Conservation (phyloP, 2,797 vertebrate species). For the Pangasius larnaudii region DNA sequence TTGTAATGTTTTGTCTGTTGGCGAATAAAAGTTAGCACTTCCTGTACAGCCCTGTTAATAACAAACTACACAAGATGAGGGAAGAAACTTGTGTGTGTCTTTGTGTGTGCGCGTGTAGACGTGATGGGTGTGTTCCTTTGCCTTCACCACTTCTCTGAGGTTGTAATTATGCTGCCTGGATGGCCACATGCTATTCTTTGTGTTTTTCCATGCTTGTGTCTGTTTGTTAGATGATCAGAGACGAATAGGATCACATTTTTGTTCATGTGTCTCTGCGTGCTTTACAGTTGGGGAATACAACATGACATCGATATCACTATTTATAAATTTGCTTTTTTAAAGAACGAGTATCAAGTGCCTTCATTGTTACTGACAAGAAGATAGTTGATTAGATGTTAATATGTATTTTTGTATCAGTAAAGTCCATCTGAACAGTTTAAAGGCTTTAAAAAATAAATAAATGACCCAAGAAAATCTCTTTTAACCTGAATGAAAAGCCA, state of each 20-base stretch:
- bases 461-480: not conserved
- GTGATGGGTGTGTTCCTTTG: constrained; percentile 57
- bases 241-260: not conserved
- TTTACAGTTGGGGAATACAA: not conserved
- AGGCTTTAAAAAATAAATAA: not conserved
- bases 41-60: constrained; percentile 32
- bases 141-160: constrained; percentile 49
- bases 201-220: constrained; percentile 45
- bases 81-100: constrained; percentile 10
- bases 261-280: not conserved
- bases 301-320: not conserved
- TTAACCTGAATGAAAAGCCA: not conserved
- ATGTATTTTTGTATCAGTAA: not conserved
- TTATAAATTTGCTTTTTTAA: not conserved
- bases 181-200: constrained; percentile 51
- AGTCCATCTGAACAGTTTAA: not conserved
- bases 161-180: constrained; percentile 61
- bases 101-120: constrained; percentile 29
- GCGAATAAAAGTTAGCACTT: not conserved
- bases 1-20: constrained; percentile 11
- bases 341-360: not conserved
- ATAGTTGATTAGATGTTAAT: not conserved
- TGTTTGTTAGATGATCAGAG: constrained; percentile 47
- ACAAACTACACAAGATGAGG: constrained; percentile 20
- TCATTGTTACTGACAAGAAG: not conserved